A percentile compares a stretch with the other conserved stretches of the same genome.
phyloP scores from a whole-genome alignment of 2,113 vertebrate genomes.

The Fregetta grallaria region DNA sequence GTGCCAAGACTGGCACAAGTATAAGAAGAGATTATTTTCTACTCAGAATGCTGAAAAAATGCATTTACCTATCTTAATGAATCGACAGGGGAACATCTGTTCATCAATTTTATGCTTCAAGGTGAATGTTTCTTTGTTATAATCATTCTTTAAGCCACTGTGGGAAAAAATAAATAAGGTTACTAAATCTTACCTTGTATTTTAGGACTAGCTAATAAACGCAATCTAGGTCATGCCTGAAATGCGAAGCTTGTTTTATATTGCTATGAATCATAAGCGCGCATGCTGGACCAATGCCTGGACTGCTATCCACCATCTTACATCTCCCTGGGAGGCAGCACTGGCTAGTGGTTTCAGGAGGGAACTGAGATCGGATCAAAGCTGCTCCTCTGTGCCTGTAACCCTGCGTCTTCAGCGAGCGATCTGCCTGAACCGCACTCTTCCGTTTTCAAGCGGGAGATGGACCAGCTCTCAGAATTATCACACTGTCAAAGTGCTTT shows the following conservation, averaged over 20 bases:
- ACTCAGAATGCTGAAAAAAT: conserved; percentile 66
- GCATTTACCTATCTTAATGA: conserved; percentile 98
- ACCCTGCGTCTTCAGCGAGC: neutral
- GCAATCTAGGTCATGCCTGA: conserved; percentile 56
- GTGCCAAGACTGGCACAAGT: conserved; percentile 36
- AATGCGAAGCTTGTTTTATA: conserved; percentile 12
- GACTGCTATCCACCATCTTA: conserved; percentile 6
- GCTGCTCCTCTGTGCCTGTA: neutral
- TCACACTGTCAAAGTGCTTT: neutral
- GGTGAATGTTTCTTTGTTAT: conserved; percentile 99
- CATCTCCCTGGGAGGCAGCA: conserved; percentile 8
- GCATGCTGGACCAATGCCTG: conserved; percentile 30
- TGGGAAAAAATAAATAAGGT: conserved; percentile 67
- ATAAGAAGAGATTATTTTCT: conserved; percentile 60
- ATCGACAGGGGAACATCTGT: conserved; percentile 99
- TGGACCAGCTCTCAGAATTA: neutral
- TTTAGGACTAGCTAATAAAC: conserved; percentile 62
- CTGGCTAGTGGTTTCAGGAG: neutral
- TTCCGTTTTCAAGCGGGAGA: neutral
- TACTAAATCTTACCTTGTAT: conserved; percentile 69
- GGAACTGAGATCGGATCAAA: neutral
- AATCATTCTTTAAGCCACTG: conserved; percentile 99
- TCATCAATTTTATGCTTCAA: conserved; percentile 99
- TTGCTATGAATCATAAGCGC: neutral
- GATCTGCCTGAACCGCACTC: neutral